phyloP scores from a whole-genome alignment of 2,113 vertebrate species.

The Ceratotherium simum region DNA sequence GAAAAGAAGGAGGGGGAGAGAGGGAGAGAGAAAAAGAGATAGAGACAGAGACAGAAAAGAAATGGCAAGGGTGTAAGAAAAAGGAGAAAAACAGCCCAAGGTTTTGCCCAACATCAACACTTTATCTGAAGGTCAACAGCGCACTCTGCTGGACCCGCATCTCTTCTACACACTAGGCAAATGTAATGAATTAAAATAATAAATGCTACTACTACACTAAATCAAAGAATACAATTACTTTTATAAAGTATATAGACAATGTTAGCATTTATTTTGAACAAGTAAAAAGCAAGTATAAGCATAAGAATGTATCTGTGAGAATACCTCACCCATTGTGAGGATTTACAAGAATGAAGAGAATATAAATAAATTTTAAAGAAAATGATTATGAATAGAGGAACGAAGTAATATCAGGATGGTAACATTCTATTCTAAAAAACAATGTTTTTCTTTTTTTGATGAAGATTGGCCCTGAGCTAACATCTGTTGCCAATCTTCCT shows the following conservation, averaged over 20 bases:
- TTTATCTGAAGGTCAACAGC: slow-evolving; percentile 84
- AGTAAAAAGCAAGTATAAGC: not conserved
- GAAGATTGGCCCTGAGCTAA: no score
- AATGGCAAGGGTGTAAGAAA: not conserved
- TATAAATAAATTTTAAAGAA: slow-evolving; percentile 33
- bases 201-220: not conserved
- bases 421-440: slow-evolving; percentile 8
- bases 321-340: not conserved
- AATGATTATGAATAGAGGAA: slow-evolving; percentile 9
- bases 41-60: not conserved
- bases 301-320: not conserved
- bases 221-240: not conserved
- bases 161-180: not conserved
- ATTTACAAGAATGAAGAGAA: slow-evolving; percentile 5
- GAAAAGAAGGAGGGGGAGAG: not conserved
- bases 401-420: slow-evolving; percentile 36
- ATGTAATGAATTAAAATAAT: slow-evolving; percentile 5
- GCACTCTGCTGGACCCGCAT: slow-evolving; percentile 86
- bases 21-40: not conserved
- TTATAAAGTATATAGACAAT: slow-evolving; percentile 18
- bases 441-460: not conserved
- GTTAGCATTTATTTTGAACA: slow-evolving; percentile 31
- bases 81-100: not conserved
- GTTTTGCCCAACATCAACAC: not conserved
- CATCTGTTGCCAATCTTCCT: no score